Conservation (phyloP, 64 coral and sea anemone species). For the Montipora capricornis region DNA sequence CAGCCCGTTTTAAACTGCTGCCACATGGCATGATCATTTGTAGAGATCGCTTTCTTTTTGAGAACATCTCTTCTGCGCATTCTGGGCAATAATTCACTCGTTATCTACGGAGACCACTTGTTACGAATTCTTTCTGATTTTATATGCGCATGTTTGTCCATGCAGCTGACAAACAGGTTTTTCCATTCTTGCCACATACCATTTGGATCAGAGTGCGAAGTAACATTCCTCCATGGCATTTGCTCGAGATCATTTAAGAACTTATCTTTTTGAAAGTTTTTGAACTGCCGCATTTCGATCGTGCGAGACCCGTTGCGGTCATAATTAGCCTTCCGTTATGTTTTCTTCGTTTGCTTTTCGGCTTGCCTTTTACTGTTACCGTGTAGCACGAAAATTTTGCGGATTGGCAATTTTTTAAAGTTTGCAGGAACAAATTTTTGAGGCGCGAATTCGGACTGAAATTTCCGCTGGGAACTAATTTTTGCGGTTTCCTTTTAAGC, state of each 20-base stretch:
- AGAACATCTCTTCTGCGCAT: too few species aligned
- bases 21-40: constrained; percentile 39
- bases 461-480: too few species aligned
- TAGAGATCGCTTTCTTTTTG: not conserved
- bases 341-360: too few species aligned
- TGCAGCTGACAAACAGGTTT: not conserved
- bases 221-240: constrained; percentile 20
- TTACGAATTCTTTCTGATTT: constrained; percentile 34
- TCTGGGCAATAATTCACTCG: not conserved
- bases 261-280: constrained; percentile 32
- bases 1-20: constrained; percentile 47
- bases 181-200: constrained; percentile 49
- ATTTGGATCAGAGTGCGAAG: constrained; percentile 12
- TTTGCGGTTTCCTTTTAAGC: too few species aligned
- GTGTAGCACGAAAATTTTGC: too few species aligned
- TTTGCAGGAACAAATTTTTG: too few species aligned
- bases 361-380: too few species aligned
- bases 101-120: constrained; percentile 55
- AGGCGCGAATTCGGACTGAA: too few species aligned
- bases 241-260: constrained; percentile 39
- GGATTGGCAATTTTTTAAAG: too few species aligned
- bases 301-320: constrained; percentile 3
- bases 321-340: not conserved
- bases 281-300: constrained; percentile 8
- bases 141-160: constrained; percentile 56